Base-by-base conservation (phyloP, 2,113 vertebrate genomes). In the Procavia capensis region DNA sequence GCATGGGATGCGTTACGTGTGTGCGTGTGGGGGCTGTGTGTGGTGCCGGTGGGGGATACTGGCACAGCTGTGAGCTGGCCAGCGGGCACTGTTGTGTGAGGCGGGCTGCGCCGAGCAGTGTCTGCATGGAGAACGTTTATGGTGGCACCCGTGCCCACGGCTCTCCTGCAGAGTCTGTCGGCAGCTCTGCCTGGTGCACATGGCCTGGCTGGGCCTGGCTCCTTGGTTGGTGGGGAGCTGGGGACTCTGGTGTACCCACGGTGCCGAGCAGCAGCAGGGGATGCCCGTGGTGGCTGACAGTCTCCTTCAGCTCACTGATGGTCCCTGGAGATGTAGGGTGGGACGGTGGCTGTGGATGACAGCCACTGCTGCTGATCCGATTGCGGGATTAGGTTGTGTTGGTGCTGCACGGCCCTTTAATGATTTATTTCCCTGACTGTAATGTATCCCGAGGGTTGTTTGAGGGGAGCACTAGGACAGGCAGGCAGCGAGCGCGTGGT, bases 51-150 rank as follows among this genome's bases (percentile, higher is more conserved):
- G 41, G 14, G 8, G 29, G 82, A 3, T 20, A 2, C 47, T 31
- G 2, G 29, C 6, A 24, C 79, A 39, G 54, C 5, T 1, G 36
- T 3, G 24, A 16, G 39, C 29, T 10, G 85, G 70, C 63, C 59
- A 16, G 3, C 5, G 7, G 9, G 59, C 4, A 22, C 1, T 5
- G 88, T 34, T 43, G 4, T 1, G n/a, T 31, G 31, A 9, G 10
- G 11, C 0, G 2, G 88, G 47, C 63, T 50, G 9, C 45, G 66
- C 25, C 17, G 45, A 83, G 0, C 27, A 25, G 29, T 17, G 25
- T 54, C 76, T 41, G 63, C n/a, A 25, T 25, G 3, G 34, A 14
- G 0, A 39, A 31, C 59, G 75, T 34, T 9, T 20, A 13, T 6
- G 22, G 29, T 25, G 61, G 11, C 5, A 6, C 57, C 22, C 4